Evolutionary conservation across 2,113 vertebrate species (phyloP), one percentile per base, ranked within the genome.

Genomic region (Dipodomys ordii): DNA sequence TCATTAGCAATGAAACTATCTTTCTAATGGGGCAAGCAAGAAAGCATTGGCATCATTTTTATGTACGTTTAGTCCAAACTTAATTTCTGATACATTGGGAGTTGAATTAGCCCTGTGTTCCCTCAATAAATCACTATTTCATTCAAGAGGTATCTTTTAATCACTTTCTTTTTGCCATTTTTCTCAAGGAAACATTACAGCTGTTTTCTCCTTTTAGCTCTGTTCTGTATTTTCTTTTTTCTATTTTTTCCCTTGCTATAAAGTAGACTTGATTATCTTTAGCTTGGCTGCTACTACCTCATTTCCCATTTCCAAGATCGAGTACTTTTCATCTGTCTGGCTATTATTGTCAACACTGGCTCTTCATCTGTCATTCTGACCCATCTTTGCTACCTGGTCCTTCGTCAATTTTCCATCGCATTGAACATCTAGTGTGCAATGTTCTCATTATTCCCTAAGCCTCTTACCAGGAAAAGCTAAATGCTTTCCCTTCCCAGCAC

Each of bases 221-320:
- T 27, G 1, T 82, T 77, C 8, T 83, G 9, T 53, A 72, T 28
- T 72, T 83, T 76, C 18, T 25, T 73, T 22, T 93, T 18, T 72
- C 65, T 79, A 25, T 65, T 39, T 80, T 57, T 44, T 72, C 22
- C 53, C 22, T 90, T 87, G 64, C 60, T 95, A 2, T 95, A 92
- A 96, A 95, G 90, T 80, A 83, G 88, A 83, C 62, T 94, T 60
- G 18, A 94, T 96, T 96, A 95, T 94, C 90, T 83, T 93, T 79
- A 93, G 67, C 73, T 84, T 79, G 25, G 35, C 74, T 93, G 74
- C 60, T 67, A 57, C 74, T 80, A 68, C 83, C 35, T 97, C 94
- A 94, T 95, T 96, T 94, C 46, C 71, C 57, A 72, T 96, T 94
- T 95, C 65, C 67, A 83, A 84, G 65, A 90, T 81, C 0, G 11